A percentile compares a stretch with the other conserved stretches of the same genome.
Evolutionary conservation across 2,113 vertebrate genomes (phyloP).

Genomic region (Suncus etruscus): DNA sequence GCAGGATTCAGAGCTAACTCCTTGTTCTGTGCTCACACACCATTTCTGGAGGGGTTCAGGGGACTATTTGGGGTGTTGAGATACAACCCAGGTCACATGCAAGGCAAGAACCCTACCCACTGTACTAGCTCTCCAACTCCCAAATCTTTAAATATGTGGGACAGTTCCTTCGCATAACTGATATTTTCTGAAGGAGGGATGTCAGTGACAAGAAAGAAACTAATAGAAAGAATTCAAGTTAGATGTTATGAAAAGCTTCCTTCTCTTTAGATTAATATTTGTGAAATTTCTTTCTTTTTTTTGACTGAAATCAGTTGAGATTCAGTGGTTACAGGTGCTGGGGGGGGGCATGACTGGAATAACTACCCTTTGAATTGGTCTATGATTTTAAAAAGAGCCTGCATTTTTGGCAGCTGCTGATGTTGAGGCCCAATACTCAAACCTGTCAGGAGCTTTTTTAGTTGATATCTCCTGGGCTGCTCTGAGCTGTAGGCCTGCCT

Average conservation of each 20-base stretch:
- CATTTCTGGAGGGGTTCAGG: too few relatives aligned
- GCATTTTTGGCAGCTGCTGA: conserved; percentile 54
- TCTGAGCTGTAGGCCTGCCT: conserved; percentile 48
- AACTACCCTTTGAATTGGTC: not conserved
- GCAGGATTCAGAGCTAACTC: too few relatives aligned
- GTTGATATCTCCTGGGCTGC: conserved; percentile 12
- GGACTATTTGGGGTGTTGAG: too few relatives aligned
- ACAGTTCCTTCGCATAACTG: not conserved
- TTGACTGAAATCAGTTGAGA: not conserved
- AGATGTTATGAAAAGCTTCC: conserved; percentile 28
- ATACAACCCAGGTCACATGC: too few relatives aligned
- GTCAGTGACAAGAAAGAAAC: conserved; percentile 4
- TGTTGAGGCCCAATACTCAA: not conserved
- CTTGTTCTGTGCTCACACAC: too few relatives aligned
- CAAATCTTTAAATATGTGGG: too few relatives aligned
- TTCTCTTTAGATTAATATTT: conserved; percentile 49
- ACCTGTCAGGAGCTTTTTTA: conserved; percentile 60
- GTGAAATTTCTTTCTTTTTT: not conserved
- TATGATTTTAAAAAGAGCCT: conserved; percentile 10
- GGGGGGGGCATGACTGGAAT: not conserved
- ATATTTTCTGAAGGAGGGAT: not conserved
- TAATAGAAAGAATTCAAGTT: conserved; percentile 61
- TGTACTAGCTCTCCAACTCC: too few relatives aligned
- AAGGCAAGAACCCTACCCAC: not conserved
- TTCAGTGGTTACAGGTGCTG: not conserved